Conservation (phyloP, 2,888 invertebrate genomes). For the Nebria brevicollis region DNA sequence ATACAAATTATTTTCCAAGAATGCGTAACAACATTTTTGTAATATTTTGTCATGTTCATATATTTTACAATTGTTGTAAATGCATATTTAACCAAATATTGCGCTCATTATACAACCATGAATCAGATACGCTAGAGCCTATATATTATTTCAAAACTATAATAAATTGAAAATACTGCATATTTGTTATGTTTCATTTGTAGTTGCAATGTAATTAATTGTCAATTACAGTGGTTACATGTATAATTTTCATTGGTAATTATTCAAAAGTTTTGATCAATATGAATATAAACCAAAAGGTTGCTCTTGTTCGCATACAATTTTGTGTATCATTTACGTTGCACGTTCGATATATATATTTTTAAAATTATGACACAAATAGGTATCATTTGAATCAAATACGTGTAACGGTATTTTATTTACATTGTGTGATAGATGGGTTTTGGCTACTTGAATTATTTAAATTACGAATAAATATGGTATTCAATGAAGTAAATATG, state of each 20-base stretch:
- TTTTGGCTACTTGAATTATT: neutral
- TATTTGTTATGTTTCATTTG: neutral
- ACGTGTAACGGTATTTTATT: neutral
- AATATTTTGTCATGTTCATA: no score
- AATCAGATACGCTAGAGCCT: neutral
- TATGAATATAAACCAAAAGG: neutral
- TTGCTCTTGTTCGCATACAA: neutral
- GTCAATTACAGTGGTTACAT: neutral
- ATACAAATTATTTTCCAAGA: no score
- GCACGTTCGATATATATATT: neutral
- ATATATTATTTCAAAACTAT: neutral
- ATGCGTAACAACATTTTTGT: no score
- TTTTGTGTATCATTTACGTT: neutral
- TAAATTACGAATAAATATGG: neutral
- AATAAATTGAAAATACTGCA: conserved; percentile 1
- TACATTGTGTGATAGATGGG: neutral
- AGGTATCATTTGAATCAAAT: neutral
- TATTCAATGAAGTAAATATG: neutral
- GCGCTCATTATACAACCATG: neutral
- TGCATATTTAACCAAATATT: neutral
- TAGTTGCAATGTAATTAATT: neutral
- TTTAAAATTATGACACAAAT: neutral
- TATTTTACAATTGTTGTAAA: no score
- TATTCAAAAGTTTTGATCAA: neutral
- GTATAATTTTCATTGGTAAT: neutral